Evolutionary conservation across 2,113 vertebrate species (phyloP).

Genomic region (Silurus glanis): DNA sequence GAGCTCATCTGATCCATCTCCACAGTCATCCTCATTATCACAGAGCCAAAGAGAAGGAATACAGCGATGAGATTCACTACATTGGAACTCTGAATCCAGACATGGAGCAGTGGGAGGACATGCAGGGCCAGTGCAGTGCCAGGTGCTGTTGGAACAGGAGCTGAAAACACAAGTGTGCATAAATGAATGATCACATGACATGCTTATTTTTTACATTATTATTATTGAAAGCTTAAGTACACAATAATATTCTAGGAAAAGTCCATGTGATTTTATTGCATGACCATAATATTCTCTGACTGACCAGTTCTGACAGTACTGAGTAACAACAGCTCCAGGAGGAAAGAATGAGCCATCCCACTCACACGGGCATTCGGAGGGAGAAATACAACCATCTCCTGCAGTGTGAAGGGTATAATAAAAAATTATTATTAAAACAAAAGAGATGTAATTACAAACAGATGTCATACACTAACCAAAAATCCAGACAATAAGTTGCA

Average conservation of each 20-base stretch:
- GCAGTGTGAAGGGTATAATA: conserved; percentile 12
- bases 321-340: conserved; percentile 67
- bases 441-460: background rate
- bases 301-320: conserved; percentile 86
- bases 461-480: background rate
- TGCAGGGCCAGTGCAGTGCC: conserved; percentile 71
- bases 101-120: conserved; percentile 68
- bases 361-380: conserved; percentile 78
- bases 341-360: conserved; percentile 80
- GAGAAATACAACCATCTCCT: conserved; percentile 77
- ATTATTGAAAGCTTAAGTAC: background rate
- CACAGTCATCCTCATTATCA: conserved; percentile 89
- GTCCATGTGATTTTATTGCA: background rate
- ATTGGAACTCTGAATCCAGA: conserved; percentile 74
- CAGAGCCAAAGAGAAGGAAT: conserved; percentile 83
- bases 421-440: background rate
- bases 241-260: background rate
- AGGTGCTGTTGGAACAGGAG: conserved; percentile 75
- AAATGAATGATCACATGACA: background rate
- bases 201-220: background rate
- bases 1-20: conserved; percentile 84
- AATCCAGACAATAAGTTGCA: background rate
- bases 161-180: conserved; percentile 61
- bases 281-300: conserved; percentile 41
- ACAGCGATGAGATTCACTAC: conserved; percentile 72